Evolutionary conservation across 2,888 invertebrate species (phyloP), one percentile per base, ranked within the genome.

Genomic region (Andrena fulva): DNA sequence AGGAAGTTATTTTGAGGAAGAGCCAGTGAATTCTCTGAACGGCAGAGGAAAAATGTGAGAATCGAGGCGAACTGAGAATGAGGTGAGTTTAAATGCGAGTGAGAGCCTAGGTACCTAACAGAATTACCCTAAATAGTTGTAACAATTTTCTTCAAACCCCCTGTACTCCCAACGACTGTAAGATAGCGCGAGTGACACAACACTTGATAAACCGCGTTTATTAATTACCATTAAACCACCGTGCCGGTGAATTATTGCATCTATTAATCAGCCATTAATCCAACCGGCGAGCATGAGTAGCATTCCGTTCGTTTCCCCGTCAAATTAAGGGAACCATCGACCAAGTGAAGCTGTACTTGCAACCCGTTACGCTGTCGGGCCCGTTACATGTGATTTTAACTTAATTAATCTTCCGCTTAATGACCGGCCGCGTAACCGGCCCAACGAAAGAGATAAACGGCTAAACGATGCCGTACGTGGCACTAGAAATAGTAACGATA

Each of bases 261-360:
- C 70, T 66, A 80, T 79, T 80, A 80, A 71, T 64, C 85, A 89
- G 89, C 89, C 91, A 91, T 87, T 92, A 92, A 92, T 93, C 91
- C 90, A 74, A 83, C 85, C 76, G 82, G 85, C 85, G 50, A 31
- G 42, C 52, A 20, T 20, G 7, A 29, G 52, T 35, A 42, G 24
- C 24, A 27, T 78, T 48, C 60, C 54, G 71, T 72, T 67, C 54
- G 48, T 71, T 68, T 59, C 70, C 31, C 33, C 33, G 64, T 77
- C 71, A 68, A 77, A 74, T 78, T 74, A 75, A 66, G 66, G 81
- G 69, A 75, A 48, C 48, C 48, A 24, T 56, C 74, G 66, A 52
- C 67, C 62, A 72, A 71, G 72, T 70, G 62, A 63, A 76, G 70
- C 71, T 60, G 60, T 35, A 54, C 70, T 56, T 42, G 29, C 73